Percentiles rank a stretch among this genome's conserved stretches.
phyloP scores from a whole-genome alignment of 2,113 vertebrate genomes.

The Diglossa brunneiventris region DNA sequence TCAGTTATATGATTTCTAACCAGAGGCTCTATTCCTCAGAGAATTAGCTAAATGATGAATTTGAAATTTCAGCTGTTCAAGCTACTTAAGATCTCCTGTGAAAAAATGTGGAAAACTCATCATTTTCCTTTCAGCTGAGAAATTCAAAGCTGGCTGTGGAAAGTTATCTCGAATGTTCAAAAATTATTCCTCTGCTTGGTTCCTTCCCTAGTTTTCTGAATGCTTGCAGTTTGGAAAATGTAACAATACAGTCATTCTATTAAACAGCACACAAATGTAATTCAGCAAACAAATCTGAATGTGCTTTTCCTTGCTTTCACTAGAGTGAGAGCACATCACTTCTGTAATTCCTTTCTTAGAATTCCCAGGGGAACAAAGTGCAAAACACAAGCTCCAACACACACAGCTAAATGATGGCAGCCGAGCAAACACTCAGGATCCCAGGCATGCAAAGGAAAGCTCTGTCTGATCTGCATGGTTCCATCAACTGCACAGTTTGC shows the following conservation, averaged over 20 bases:
- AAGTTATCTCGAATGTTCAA: background rate
- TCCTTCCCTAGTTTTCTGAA: background rate
- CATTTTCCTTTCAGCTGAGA: background rate
- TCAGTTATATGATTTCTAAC: background rate
- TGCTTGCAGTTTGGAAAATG: background rate
- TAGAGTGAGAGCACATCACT: background rate
- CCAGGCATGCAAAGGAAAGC: background rate
- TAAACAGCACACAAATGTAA: background rate
- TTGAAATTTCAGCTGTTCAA: conserved; percentile 1
- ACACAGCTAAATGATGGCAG: background rate
- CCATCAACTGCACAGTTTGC: fast-evolving
- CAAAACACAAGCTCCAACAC: background rate
- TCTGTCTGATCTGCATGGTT: background rate
- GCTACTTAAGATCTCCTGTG: background rate
- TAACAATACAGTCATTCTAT: background rate
- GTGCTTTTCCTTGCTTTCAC: background rate
- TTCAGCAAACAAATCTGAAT: background rate
- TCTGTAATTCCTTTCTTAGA: background rate
- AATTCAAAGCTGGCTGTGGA: background rate
- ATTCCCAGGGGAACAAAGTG: background rate
- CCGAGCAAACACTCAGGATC: background rate
- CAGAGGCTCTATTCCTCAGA: background rate
- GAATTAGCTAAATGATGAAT: background rate
- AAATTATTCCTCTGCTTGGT: background rate
- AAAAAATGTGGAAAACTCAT: background rate